Evolutionary conservation across 1,140 invertebrate genomes (phyloP), one percentile per base, ranked within the genome.

Genomic region (Drosophila navojoa): DNA sequence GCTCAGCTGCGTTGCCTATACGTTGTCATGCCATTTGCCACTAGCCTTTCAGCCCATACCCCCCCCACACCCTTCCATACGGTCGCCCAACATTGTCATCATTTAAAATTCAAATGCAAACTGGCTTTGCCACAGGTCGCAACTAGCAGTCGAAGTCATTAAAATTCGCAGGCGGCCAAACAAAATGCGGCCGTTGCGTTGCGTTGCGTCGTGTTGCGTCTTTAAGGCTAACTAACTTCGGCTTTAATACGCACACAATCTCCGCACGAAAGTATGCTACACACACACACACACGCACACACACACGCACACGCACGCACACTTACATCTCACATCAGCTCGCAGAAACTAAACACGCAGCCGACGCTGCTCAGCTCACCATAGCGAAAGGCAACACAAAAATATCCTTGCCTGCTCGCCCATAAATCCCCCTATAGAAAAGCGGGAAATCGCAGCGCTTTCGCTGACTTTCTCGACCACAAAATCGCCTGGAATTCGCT

Each of bases 61-160:
- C 5, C 6, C 32, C 32, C 10, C 9, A 0, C 19, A 35, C 35
- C 35, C 35, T 13, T 3, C 15, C 32, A 2, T 6, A 0, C 4
- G 61, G n/a, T 29, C 25, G 22, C 29, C 15, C 69, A 70, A 72
- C 69, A 70, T 71, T 71, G 53, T 71, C 64, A 60, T 71, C 61
- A 87, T 87, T 84, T 79, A 79, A 89, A 87, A 87, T 89, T 87
- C 73, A 87, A 87, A 87, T 89, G 69, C 79, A 82, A 87, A 89
- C 72, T 27, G 35, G 25, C 32, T 79, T 84, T 77, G 70, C 62
- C 77, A 79, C 67, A 69, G 58, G 71, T 58, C 45, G 49, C 27
- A 73, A 62, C 57, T 62, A 45, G 45, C 42, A 49, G 53, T 32
- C 58, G 35, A 77, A 78, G 77, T 86, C 82, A 86, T 87, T 76